Evolutionary conservation across 2,797 vertebrate genomes (phyloP).

Genomic region (Chloroceryle amazona): DNA sequence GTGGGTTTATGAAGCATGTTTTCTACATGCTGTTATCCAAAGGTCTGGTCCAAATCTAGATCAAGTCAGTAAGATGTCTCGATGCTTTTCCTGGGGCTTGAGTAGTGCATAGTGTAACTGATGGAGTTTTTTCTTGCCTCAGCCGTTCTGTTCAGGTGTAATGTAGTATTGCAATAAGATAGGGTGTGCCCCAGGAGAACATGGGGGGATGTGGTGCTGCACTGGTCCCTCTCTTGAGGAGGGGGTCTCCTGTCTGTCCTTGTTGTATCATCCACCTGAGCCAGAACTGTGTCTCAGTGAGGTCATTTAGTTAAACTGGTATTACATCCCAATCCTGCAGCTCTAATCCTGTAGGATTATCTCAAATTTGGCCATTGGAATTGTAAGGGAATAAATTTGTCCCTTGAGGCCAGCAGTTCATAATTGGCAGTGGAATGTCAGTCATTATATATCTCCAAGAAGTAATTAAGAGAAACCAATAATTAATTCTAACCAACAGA

Average conservation of each 20-base stretch:
- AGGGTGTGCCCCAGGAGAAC: not conserved
- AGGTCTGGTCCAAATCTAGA: not conserved
- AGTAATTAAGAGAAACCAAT: not conserved
- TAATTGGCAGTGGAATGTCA: not conserved
- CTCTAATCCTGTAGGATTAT: not conserved
- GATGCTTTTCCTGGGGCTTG: not conserved
- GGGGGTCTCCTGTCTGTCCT: not conserved
- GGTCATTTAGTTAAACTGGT: not conserved
- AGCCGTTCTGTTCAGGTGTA: not conserved
- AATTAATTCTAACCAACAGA: not conserved
- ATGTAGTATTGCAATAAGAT: rapidly evolving
- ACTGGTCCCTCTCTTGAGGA: rapidly evolving
- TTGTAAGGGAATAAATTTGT: not conserved
- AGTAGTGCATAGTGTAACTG: not conserved
- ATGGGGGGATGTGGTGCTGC: rapidly evolving
- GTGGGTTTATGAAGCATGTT: not conserved
- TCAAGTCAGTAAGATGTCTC: not conserved
- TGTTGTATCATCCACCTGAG: not conserved
- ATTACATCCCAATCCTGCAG: not conserved
- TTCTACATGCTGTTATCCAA: not conserved
- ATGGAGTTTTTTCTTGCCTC: not conserved
- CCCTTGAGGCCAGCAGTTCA: not conserved
- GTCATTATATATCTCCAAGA: not conserved
- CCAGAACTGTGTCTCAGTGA: rapidly evolving
- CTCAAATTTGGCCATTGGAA: not conserved